These are phyloP conservation scores for Bimastos eiseni DNA, from an alignment of 2,888 invertebrate genomes.

Conservation along the genomic window DNA sequence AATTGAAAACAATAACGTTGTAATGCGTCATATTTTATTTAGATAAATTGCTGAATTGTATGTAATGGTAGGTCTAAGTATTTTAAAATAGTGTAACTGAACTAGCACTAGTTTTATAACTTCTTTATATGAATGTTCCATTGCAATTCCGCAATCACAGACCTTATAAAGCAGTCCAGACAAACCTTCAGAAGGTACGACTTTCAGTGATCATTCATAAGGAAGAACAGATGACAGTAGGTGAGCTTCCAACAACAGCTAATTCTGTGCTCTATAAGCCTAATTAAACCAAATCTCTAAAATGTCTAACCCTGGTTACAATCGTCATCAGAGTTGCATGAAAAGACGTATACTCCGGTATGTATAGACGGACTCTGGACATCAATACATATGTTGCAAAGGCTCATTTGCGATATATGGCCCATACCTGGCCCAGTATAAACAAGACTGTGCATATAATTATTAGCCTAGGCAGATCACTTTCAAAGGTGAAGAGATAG, in stretches of 20 bases:
- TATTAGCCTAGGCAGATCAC: background rate
- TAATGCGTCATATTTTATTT: too few relatives aligned
- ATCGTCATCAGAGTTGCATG: background rate
- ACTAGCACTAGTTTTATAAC: background rate
- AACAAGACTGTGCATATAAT: background rate
- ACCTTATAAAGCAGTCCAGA: background rate
- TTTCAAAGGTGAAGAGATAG: background rate
- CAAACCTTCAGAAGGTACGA: background rate
- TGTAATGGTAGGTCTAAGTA: too few relatives aligned
- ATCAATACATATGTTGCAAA: background rate
- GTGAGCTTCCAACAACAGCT: background rate
- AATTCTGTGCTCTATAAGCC: background rate
- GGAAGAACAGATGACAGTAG: background rate
- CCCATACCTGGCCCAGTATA: background rate
- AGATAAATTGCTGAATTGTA: too few relatives aligned
- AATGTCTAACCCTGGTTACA: background rate
- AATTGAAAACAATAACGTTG: too few relatives aligned
- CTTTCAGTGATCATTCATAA: background rate
- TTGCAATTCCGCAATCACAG: background rate
- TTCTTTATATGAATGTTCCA: background rate
- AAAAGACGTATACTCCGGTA: background rate
- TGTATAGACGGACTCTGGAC: background rate
- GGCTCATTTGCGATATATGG: too few relatives aligned
- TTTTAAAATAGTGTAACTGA: too few relatives aligned
- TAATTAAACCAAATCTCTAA: background rate